Conservation (phyloP, 2,797 vertebrate species). For the Myotis pilosus region DNA sequence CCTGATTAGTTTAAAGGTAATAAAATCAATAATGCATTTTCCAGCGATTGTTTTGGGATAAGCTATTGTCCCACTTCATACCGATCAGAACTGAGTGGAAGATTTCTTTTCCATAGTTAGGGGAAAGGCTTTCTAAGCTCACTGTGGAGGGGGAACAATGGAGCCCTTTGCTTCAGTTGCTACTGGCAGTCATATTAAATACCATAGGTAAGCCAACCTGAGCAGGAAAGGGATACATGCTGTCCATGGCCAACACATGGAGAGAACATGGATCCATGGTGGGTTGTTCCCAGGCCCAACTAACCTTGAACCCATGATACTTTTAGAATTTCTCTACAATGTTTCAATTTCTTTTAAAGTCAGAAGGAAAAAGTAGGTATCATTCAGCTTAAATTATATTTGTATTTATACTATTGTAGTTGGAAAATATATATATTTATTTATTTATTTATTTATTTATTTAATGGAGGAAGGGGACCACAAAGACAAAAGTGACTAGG, state of each 20-base stretch:
- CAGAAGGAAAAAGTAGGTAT: neutral
- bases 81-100: neutral
- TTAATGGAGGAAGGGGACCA: neutral
- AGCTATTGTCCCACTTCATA: neutral
- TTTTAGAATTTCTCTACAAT: neutral
- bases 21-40: neutral
- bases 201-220: neutral
- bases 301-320: neutral
- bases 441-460: too few relatives aligned
- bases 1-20: neutral
- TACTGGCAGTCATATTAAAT: neutral
- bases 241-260: neutral
- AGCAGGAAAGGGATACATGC: neutral
- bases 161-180: neutral
- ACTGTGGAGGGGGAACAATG: neutral
- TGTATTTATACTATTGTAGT: neutral
- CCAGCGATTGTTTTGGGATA: neutral
- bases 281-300: neutral
- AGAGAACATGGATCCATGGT: neutral
- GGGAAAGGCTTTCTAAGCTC: neutral
- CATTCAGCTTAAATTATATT: neutral
- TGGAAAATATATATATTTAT: neutral
- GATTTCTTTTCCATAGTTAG: neutral
- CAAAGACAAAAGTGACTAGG: neutral
- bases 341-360: constrained; percentile 36